Base-by-base conservation (phyloP, 2,113 vertebrate species). In the Plectropomus leopardus region DNA sequence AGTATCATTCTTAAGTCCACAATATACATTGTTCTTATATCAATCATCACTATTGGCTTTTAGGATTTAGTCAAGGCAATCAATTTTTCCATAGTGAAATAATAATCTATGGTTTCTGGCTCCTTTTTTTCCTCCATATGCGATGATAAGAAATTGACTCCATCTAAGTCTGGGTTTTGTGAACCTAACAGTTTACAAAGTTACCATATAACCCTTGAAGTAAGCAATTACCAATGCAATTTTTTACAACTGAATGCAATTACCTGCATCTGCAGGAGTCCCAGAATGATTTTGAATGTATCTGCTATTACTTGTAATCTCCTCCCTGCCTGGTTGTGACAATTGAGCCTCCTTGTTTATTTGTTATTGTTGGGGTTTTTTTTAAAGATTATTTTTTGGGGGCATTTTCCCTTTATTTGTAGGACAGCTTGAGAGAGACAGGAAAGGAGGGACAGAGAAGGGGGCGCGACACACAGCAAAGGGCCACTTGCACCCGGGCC, bases 211-310 rank as follows among this genome's bases (percentile, higher is more conserved):
- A 72, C 73, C 48, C 59, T 78, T 51, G 51, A 75, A 78, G 65
- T 36, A 1, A 69, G 61, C 74, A 82, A 86, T 86, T 68, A 70
- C 45, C 67, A 14, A 6, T 26, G 76, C 59, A 50, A 66, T 79
- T 64, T 42, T n/a, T 42, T 50, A 14, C 73, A 68, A 72, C 65
- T 78, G 70, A 78, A 72, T 72, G 26, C 61, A 82, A 78, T 81
- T 53, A 64, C 67, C 83, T 68, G 61, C 1, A 1, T 48, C 45
- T 61, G 47, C 63, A 72, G 45, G 48, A 72, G 75, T 71, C 74
- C 30, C 63, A 16, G 2, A 63, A 13, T 26, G 19, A 50, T 57
- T 70, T 21, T 23, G 69, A 57, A 15, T 24, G 32, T 53, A 61
- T 66, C 65, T 72, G 70, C 24, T 40, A 47, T 72, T 78, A 42